Evolutionary conservation across 1,140 invertebrate genomes (phyloP).

Genomic region (Parasteatoda tepidariorum): DNA sequence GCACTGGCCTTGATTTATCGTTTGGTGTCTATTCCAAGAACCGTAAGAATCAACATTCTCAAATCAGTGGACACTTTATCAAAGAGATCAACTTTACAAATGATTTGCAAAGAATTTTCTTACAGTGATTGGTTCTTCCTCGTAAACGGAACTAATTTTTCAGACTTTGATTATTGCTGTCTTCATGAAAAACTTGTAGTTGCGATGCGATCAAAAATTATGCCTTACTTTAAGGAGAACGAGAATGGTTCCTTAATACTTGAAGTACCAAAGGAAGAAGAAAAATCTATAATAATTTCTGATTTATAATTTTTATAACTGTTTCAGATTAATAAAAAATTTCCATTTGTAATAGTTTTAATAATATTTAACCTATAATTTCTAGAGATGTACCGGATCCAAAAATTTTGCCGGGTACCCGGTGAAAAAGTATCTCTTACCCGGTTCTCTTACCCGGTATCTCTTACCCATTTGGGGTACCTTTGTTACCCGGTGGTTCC

Average conservation of each 20-base stretch:
- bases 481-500: no score
- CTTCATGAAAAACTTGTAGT: background rate
- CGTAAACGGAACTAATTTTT: background rate
- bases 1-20: background rate
- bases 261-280: background rate
- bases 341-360: no score
- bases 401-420: no score
- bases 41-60: background rate
- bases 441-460: no score
- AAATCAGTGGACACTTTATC: background rate
- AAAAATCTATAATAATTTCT: background rate
- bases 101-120: background rate
- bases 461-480: no score
- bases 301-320: background rate
- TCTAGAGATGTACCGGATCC: no score
- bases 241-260: constrained; percentile 20
- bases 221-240: background rate
- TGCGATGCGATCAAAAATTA: background rate
- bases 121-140: constrained; percentile 37
- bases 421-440: no score
- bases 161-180: background rate
- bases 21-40: background rate
- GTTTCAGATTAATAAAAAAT: no score
- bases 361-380: no score
- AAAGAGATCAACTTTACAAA: background rate